Conservation (phyloP, 2,113 vertebrate species). For the Hippocampus zosterae region DNA sequence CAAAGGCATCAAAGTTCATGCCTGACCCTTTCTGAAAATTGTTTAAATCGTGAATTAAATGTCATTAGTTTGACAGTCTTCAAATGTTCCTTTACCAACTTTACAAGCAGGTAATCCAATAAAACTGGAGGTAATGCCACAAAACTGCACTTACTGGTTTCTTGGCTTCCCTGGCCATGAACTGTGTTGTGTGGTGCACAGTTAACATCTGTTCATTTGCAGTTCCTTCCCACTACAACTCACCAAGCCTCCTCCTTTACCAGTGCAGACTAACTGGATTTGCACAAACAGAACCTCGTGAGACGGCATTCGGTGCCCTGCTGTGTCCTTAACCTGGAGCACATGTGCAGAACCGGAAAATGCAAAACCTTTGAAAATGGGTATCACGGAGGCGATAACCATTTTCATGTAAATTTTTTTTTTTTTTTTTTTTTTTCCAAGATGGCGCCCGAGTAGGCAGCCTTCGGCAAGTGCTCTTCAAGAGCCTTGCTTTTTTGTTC, state of each 20-base stretch:
- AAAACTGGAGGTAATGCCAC: no score
- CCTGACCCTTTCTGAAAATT: not conserved
- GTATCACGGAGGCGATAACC: not conserved
- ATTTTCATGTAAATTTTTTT: not conserved
- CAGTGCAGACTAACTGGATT: not conserved
- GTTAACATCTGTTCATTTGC: not conserved
- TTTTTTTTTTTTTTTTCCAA: no score
- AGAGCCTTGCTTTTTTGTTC: no score
- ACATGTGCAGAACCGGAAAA: not conserved
- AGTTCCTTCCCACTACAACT: not conserved
- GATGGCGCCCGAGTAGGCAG: no score
- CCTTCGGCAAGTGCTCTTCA: no score
- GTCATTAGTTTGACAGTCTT: not conserved
- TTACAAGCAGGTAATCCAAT: no score
- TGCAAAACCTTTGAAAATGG: not conserved
- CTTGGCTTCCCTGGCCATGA: not conserved
- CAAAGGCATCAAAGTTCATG: not conserved
- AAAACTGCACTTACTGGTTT: not conserved
- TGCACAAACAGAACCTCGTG: not conserved
- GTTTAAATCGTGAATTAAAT: not conserved
- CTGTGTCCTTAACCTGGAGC: not conserved
- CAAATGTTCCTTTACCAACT: not conserved
- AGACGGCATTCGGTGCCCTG: not conserved
- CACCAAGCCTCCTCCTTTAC: not conserved
- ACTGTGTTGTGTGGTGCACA: not conserved